Conservation (phyloP, 1,140 invertebrate species). For the Caenorhabditis brenneri region DNA sequence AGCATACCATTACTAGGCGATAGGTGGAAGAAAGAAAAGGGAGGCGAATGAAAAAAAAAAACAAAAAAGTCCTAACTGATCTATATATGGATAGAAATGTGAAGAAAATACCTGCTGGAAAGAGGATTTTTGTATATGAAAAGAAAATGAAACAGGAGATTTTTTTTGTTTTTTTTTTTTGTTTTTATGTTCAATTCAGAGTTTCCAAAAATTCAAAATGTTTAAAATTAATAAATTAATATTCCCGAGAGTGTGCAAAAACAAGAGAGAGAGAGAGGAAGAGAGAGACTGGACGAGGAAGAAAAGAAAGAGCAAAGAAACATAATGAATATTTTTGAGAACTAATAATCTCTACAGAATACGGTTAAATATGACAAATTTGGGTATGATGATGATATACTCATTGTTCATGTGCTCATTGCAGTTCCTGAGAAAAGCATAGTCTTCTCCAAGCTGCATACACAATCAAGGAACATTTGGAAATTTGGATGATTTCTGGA, state of each 20-base stretch:
- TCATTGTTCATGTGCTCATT: not conserved
- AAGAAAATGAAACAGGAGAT: not conserved
- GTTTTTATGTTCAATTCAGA: not conserved
- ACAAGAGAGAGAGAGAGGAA: not conserved
- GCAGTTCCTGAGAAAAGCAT: not conserved
- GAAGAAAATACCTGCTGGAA: slow-evolving; percentile 12
- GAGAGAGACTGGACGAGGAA: not conserved
- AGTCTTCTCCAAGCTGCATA: slow-evolving; percentile 15
- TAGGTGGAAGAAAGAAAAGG: slow-evolving; percentile 1
- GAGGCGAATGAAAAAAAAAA: not conserved
- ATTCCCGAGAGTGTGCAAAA: slow-evolving; percentile 14
- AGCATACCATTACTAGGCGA: slow-evolving; percentile 45
- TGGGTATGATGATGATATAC: not conserved
- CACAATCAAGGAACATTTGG: slow-evolving; percentile 33
- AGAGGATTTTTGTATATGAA: not conserved
- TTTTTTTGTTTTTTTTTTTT: not conserved
- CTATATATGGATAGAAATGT: not conserved
- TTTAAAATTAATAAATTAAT: slow-evolving; percentile 16
- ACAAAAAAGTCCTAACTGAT: slow-evolving; percentile 5
- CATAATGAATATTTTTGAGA: not conserved
- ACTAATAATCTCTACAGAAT: slow-evolving; percentile 32
- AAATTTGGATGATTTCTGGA: slow-evolving; percentile 11
- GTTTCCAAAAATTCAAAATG: not conserved
- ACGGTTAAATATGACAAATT: slow-evolving; percentile 35
- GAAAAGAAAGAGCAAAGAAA: not conserved